These are phyloP conservation scores for Glareola pratincola DNA, from an alignment of 2,113 vertebrate species.

Conservation along the genomic window DNA sequence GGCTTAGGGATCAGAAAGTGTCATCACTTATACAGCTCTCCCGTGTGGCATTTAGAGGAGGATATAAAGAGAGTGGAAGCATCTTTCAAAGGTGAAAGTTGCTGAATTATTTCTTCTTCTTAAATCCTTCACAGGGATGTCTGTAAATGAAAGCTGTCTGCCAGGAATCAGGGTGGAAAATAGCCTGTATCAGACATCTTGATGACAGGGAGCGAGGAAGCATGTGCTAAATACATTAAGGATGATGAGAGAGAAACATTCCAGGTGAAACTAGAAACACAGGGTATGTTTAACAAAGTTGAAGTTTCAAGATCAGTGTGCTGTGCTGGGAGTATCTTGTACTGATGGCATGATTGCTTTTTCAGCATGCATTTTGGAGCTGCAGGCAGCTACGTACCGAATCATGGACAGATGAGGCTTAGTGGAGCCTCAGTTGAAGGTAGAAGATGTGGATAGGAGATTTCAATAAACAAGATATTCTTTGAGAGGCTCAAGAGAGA, in stretches of 20 bases:
- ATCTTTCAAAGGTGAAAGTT: background rate
- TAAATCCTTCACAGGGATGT: background rate
- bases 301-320: background rate
- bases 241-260: background rate
- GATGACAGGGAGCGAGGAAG: rapidly evolving
- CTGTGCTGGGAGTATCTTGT: background rate
- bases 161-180: background rate
- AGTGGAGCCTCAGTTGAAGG: background rate
- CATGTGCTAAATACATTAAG: background rate
- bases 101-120: background rate
- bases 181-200: background rate
- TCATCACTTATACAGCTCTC: background rate
- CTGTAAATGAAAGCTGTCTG: background rate
- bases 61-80: background rate
- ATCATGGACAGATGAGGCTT: background rate
- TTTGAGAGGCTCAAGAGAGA: background rate
- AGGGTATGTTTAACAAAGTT: background rate
- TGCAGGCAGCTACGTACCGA: background rate
- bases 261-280: background rate
- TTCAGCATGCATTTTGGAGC: background rate
- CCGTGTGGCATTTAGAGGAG: background rate
- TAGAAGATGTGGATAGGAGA: background rate
- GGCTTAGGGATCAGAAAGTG: background rate
- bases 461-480: background rate
- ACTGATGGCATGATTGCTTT: background rate